Evolutionary conservation across 2,113 vertebrate genomes (phyloP).

Genomic region (Hyaena hyaena): DNA sequence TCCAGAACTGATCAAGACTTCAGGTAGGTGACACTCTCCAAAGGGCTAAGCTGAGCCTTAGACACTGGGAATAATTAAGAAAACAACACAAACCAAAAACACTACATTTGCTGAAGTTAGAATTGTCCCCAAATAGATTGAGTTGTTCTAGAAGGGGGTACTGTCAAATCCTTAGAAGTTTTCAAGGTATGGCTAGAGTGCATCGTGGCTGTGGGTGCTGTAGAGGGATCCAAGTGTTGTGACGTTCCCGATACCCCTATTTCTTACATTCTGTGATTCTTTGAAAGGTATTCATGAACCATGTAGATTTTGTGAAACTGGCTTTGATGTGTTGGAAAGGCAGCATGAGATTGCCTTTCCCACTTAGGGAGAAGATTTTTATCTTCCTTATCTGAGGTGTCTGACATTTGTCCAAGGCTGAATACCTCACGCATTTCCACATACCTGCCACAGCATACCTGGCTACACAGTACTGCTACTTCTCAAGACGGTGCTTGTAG

Average conservation of each 20-base stretch:
- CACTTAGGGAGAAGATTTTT: neutral
- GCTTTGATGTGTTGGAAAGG: neutral
- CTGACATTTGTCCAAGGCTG: neutral
- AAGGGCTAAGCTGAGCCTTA: neutral
- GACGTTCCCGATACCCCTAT: neutral
- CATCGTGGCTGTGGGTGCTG: rapidly evolving
- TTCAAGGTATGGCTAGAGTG: neutral
- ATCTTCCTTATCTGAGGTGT: slow-evolving; percentile 32
- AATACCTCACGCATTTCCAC: neutral
- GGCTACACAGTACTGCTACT: neutral
- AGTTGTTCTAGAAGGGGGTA: neutral
- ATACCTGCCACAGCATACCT: neutral
- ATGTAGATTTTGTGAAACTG: neutral
- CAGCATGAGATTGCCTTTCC: neutral
- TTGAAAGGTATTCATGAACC: neutral
- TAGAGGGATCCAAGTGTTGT: neutral
- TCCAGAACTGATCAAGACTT: neutral
- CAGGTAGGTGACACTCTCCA: neutral
- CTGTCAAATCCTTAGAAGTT: too few species aligned
- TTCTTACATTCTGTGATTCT: neutral
- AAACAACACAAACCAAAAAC: neutral
- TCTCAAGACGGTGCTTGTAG: neutral
- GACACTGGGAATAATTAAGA: neutral
- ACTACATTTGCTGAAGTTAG: neutral
- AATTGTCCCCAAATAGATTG: neutral